These are phyloP conservation scores for Potamarius usumacintae DNA, from an alignment of 2,113 vertebrate genomes.

Conservation along the genomic window DNA sequence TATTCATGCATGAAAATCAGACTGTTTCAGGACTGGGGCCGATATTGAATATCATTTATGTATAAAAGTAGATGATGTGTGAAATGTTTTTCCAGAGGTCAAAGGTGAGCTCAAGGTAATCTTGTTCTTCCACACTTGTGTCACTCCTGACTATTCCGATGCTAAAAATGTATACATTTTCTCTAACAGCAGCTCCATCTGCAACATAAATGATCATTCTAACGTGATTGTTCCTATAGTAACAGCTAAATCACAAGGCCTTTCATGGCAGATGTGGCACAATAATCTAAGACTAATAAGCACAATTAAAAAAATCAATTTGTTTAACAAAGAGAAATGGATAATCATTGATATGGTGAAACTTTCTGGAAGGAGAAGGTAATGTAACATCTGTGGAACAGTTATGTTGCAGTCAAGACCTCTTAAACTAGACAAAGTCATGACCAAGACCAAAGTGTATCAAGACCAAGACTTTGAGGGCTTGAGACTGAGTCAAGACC, in stretches of 20 bases:
- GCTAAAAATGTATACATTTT: neutral
- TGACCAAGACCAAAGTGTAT: neutral
- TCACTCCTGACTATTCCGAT: neutral
- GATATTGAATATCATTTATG: neutral
- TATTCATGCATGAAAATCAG: neutral
- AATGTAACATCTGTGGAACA: neutral
- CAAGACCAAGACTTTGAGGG: neutral
- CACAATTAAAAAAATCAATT: neutral
- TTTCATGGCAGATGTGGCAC: neutral
- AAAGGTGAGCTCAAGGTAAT: neutral
- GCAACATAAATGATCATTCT: neutral
- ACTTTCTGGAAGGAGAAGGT: neutral
- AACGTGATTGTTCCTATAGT: neutral
- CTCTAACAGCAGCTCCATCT: neutral
- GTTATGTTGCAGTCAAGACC: no score
- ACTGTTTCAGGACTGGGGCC: neutral
- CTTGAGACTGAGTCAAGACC: no score
- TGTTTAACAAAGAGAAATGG: neutral
- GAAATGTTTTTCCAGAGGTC: conserved; percentile 12
- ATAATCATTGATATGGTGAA: neutral
- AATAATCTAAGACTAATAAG: neutral
- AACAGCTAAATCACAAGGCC: neutral
- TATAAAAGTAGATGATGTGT: conserved; percentile 3
- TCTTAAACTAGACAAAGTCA: no score
- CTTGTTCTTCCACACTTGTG: neutral